Conservation (phyloP, 2,797 vertebrate species). For the Margarornis squamiger region DNA sequence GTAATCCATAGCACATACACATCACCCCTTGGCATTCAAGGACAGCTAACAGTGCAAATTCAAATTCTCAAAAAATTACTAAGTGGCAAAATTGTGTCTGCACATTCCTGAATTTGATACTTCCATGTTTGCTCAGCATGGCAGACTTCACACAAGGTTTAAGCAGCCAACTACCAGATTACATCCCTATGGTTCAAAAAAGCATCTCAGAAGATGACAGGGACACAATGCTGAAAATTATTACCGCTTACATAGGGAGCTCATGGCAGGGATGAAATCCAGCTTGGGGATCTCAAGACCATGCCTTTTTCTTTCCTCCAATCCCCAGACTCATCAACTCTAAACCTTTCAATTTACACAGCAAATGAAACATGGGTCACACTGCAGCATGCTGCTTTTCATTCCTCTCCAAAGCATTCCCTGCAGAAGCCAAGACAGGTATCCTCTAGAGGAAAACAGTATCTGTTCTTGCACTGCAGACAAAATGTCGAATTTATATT, state of each 20-base stretch:
- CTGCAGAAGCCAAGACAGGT: not conserved
- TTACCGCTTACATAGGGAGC: not conserved
- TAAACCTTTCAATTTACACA: not conserved
- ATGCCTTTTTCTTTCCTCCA: not conserved
- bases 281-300: not conserved
- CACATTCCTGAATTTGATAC: not conserved
- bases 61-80: not conserved
- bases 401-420: not conserved
- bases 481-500: not conserved
- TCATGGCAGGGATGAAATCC: not conserved
- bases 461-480: not conserved
- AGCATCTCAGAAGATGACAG: fast-evolving
- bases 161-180: not conserved
- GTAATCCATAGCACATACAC: not conserved
- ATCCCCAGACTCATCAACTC: not conserved
- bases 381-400: not conserved
- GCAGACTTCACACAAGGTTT: not conserved
- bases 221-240: not conserved
- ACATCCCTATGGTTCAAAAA: not conserved
- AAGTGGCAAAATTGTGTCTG: not conserved
- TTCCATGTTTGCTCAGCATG: not conserved
- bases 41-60: not conserved
- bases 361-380: not conserved
- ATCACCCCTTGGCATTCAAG: not conserved
- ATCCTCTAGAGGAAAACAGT: not conserved